phyloP scores from a whole-genome alignment of 2,888 invertebrate species.

The Lordiphosa andalusiaca region DNA sequence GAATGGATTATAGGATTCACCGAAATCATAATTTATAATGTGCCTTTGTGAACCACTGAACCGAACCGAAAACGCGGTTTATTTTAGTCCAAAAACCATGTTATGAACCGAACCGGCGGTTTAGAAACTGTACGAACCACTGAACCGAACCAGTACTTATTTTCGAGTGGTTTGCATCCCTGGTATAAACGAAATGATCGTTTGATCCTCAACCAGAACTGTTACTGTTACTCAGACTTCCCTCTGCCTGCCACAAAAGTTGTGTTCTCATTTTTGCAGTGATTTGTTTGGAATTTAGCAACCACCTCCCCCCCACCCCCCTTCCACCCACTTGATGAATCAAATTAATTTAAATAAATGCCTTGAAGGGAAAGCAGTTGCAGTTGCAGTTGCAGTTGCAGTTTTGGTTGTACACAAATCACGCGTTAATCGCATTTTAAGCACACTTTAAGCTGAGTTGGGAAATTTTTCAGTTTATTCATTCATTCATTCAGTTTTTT shows the following conservation, averaged over 20 bases:
- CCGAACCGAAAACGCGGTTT: too few relatives aligned
- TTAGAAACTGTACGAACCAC: too few relatives aligned
- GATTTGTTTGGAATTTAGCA: slow-evolving; percentile 59
- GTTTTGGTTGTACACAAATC: slow-evolving; percentile 50
- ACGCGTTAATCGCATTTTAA: slow-evolving; percentile 65
- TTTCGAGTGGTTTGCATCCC: too few relatives aligned
- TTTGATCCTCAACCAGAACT: too few relatives aligned
- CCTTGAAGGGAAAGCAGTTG: not conserved
- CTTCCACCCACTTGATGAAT: slow-evolving; percentile 2
- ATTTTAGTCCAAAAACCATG: too few relatives aligned
- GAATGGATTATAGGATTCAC: too few relatives aligned
- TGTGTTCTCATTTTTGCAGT: slow-evolving; percentile 4
- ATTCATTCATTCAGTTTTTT: slow-evolving; percentile 42
- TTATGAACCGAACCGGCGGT: too few relatives aligned
- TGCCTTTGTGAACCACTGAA: too few relatives aligned
- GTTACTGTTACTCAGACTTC: too few relatives aligned
- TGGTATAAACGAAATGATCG: too few relatives aligned
- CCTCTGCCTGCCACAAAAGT: slow-evolving; percentile 13
- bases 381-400: not conserved
- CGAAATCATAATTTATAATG: too few relatives aligned
- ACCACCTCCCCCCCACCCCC: not conserved
- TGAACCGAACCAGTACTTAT: too few relatives aligned
- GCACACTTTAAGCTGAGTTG: slow-evolving; percentile 57
- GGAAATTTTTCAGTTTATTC: slow-evolving; percentile 27
- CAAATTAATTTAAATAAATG: slow-evolving; percentile 28